These are phyloP conservation scores for Eumaeus atala DNA, from an alignment of 1,140 invertebrate species.

Conservation along the genomic window DNA sequence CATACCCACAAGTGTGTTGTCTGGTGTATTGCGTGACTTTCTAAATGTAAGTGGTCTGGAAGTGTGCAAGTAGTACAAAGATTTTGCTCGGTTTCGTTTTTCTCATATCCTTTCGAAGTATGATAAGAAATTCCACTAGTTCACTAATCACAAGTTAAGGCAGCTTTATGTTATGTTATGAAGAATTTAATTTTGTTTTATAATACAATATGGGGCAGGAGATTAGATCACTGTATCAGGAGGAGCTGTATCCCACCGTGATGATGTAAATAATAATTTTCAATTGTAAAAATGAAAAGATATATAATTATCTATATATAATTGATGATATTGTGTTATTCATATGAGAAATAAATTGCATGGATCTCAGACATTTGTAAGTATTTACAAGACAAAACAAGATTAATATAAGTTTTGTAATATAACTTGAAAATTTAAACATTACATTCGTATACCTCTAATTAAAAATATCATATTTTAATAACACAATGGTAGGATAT, in stretches of 20 bases:
- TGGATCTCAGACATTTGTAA: conserved; percentile 5
- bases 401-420: too few relatives aligned
- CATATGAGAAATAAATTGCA: neutral
- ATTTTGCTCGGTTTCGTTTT: conserved; percentile 7
- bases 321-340: conserved; percentile 1
- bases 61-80: conserved; percentile 26
- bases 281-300: conserved; percentile 2
- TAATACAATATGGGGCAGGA: too few relatives aligned
- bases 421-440: too few relatives aligned
- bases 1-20: too few relatives aligned
- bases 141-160: conserved; percentile 21
- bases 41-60: too few relatives aligned
- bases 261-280: conserved; percentile 15
- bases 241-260: conserved; percentile 14
- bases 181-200: conserved; percentile 10
- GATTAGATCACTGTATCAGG: neutral
- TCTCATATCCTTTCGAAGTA: neutral
- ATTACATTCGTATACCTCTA: too few relatives aligned
- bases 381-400: neutral
- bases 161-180: conserved; percentile 21
- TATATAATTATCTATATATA: too few relatives aligned
- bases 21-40: too few relatives aligned
- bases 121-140: conserved; percentile 8
- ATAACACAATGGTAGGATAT: too few relatives aligned
- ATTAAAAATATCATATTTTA: too few relatives aligned